phyloP scores from a whole-genome alignment of 2,113 vertebrate genomes.

The Puma concolor region DNA sequence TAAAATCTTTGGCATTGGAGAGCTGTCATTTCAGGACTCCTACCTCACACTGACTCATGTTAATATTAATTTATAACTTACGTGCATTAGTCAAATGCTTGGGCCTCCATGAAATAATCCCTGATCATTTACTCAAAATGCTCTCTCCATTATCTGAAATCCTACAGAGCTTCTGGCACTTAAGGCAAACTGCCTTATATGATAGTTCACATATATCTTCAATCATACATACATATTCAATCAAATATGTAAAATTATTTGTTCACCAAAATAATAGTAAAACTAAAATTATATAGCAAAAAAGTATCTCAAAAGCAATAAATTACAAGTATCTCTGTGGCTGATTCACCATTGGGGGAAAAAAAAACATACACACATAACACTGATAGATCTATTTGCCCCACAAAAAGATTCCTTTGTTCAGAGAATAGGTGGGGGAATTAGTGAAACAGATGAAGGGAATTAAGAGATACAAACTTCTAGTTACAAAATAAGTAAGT shows the following conservation, averaged over 20 bases:
- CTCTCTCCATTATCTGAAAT: slow-evolving; percentile 13
- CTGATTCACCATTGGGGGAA: slow-evolving; percentile 1
- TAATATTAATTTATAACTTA: slow-evolving; percentile 52
- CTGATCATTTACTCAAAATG: not conserved
- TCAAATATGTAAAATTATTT: slow-evolving; percentile 49
- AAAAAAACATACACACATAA: not conserved
- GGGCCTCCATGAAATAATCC: slow-evolving; percentile 2
- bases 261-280: not conserved
- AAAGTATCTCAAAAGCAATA: slow-evolving; percentile 40
- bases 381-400: not conserved
- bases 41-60: slow-evolving; percentile 8
- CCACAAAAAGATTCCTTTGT: slow-evolving; percentile 39
- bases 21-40: slow-evolving; percentile 30
- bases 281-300: slow-evolving; percentile 54
- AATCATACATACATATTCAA: not conserved
- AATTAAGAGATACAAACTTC: not conserved
- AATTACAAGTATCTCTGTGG: slow-evolving; percentile 31
- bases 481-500: not conserved
- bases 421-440: not conserved
- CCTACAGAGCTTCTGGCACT: not conserved
- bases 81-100: not conserved
- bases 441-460: not conserved
- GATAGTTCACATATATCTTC: not conserved
- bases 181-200: not conserved
- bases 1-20: not conserved